phyloP scores from a whole-genome alignment of 2,888 invertebrate species.

The Sericinus montela region DNA sequence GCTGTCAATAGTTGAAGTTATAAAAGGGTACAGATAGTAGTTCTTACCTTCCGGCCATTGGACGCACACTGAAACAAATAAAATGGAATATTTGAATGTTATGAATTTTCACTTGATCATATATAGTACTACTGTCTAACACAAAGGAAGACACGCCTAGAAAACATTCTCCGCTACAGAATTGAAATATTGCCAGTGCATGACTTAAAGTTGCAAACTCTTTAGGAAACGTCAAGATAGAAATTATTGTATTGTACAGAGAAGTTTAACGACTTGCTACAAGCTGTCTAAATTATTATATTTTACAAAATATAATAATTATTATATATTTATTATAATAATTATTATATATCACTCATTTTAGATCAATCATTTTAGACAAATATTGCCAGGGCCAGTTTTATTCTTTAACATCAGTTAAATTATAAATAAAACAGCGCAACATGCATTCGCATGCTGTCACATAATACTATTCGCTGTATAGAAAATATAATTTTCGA shows the following conservation, averaged over 20 bases:
- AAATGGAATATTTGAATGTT: slow-evolving; percentile 22
- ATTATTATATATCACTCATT: too few relatives aligned
- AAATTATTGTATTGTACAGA: slow-evolving; percentile 46
- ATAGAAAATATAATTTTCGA: background rate
- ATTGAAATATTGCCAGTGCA: slow-evolving; percentile 63
- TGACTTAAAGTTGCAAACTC: slow-evolving; percentile 59
- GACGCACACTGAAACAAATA: slow-evolving; percentile 90
- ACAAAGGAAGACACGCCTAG: slow-evolving; percentile 57
- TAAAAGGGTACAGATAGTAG: slow-evolving; percentile 32
- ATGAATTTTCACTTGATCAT: background rate
- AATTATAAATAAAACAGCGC: slow-evolving; percentile 7
- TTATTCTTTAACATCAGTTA: too few relatives aligned
- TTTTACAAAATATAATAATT: slow-evolving; percentile 45
- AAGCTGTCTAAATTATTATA: slow-evolving; percentile 61
- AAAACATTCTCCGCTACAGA: slow-evolving; percentile 68
- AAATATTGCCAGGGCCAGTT: too few relatives aligned
- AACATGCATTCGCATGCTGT: slow-evolving; percentile 15
- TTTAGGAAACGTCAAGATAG: slow-evolving; percentile 53
- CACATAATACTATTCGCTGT: background rate
- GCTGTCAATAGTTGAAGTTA: slow-evolving; percentile 48
- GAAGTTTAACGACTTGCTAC: too few relatives aligned
- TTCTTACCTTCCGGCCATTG: slow-evolving; percentile 94
- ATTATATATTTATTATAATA: too few relatives aligned
- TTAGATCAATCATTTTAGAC: too few relatives aligned
- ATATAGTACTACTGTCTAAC: slow-evolving; percentile 34